phyloP scores from a whole-genome alignment of 2,888 invertebrate species.

The Eilema depressum region DNA sequence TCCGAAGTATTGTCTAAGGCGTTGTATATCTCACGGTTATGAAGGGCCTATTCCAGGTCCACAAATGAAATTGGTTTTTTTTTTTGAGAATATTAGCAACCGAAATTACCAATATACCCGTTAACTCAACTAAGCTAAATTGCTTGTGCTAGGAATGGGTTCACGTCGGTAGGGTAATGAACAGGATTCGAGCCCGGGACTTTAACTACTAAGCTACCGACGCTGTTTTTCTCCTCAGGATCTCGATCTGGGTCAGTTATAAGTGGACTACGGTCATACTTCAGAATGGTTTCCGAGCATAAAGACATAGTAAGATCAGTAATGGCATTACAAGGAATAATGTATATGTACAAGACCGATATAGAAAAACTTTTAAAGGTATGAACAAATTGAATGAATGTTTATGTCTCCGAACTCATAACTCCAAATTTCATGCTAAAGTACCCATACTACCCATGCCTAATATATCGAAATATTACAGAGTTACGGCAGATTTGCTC shows the following conservation, averaged over 20 bases:
- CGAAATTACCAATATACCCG: no score
- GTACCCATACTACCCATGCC: no score
- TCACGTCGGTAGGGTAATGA: no score
- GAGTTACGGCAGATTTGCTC: slow-evolving; percentile 85
- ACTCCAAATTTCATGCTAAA: slow-evolving; percentile 27
- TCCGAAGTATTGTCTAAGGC: no score
- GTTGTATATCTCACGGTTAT: no score
- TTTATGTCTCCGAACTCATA: not conserved
- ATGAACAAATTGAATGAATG: not conserved
- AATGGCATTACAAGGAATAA: slow-evolving; percentile 92
- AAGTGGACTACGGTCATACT: slow-evolving; percentile 86
- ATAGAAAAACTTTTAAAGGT: slow-evolving; percentile 87
- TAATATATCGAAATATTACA: slow-evolving; percentile 39
- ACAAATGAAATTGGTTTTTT: no score
- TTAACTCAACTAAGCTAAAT: no score
- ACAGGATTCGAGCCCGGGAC: no score
- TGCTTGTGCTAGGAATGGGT: no score
- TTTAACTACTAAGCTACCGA: no score
- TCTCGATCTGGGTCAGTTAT: slow-evolving; percentile 69
- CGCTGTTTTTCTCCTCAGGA: slow-evolving; percentile 41
- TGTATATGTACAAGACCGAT: slow-evolving; percentile 90
- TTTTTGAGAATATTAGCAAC: no score
- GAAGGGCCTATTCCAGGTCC: no score
- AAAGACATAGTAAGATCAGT: slow-evolving; percentile 92
- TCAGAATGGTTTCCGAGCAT: slow-evolving; percentile 91